Evolutionary conservation across 2,797 vertebrate species (phyloP).

Genomic region (Anabas testudineus): DNA sequence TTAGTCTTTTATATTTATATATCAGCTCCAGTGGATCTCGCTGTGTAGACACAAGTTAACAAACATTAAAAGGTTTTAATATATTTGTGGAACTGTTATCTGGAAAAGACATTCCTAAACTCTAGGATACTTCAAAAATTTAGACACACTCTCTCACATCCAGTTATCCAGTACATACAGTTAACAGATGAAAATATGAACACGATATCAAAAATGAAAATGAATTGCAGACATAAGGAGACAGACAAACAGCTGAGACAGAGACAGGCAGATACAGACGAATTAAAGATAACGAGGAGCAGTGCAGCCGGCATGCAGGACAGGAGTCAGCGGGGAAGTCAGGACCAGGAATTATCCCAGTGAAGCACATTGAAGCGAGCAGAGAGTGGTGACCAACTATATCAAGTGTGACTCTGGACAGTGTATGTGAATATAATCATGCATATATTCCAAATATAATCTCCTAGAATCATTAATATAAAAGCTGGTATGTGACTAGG

Average conservation of each 20-base stretch:
- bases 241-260: conserved; percentile 14
- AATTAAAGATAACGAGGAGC: conserved; percentile 39
- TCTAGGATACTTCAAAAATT: background rate
- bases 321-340: conserved; percentile 37
- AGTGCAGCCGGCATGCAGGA: conserved; percentile 56
- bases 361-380: conserved; percentile 20
- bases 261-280: conserved; percentile 30
- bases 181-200: background rate
- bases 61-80: background rate
- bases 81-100: background rate
- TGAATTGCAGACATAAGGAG: background rate
- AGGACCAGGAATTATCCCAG: conserved; percentile 17
- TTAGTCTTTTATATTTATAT: background rate
- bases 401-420: background rate
- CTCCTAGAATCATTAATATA: background rate
- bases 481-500: background rate
- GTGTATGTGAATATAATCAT: background rate
- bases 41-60: background rate
- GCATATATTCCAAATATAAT: background rate
- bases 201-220: background rate
- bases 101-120: background rate
- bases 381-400: background rate
- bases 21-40: background rate
- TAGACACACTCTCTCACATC: conserved; percentile 1
- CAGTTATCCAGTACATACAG: too few relatives aligned